These are phyloP conservation scores for Ceyx cyanopectus DNA, from an alignment of 2,113 vertebrate species.

Conservation along the genomic window DNA sequence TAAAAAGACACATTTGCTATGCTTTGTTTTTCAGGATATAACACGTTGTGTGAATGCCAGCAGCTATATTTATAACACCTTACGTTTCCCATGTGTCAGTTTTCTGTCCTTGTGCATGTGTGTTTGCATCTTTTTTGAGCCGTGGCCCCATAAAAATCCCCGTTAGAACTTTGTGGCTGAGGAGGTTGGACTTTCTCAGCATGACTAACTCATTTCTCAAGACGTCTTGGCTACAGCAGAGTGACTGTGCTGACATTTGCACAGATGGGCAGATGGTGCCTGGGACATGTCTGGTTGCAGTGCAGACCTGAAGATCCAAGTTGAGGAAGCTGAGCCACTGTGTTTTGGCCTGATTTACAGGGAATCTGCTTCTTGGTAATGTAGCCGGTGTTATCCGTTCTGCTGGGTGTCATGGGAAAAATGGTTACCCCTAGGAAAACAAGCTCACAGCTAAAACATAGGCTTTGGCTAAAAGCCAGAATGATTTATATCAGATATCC, in stretches of 20 bases:
- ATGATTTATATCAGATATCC: neutral
- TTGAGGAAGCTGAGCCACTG: neutral
- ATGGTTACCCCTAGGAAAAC: neutral
- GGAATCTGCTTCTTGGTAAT: neutral
- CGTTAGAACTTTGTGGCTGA: neutral
- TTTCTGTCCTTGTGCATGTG: neutral
- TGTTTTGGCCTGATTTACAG: neutral
- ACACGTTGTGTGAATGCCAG: conserved; percentile 16
- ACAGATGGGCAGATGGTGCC: conserved; percentile 38
- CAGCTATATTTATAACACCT: conserved; percentile 23
- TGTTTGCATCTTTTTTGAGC: neutral
- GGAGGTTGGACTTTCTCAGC: conserved; percentile 31
- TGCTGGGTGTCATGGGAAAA: conserved; percentile 1
- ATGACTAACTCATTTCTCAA: conserved; percentile 50
- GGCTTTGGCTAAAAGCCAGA: neutral
- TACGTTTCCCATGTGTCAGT: neutral
- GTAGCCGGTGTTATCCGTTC: neutral
- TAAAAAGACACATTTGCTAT: conserved; percentile 16
- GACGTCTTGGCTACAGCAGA: neutral
- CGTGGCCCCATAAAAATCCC: neutral
- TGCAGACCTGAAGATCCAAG: conserved; percentile 29
- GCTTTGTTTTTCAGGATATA: conserved; percentile 17
- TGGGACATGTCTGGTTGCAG: conserved; percentile 36
- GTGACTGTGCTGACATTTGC: conserved; percentile 52
- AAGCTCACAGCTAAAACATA: neutral